A percentile compares a stretch with the other conserved stretches of the same genome.
phyloP scores from a whole-genome alignment of 2,888 invertebrate species.

The Megaustenia siamemsis region DNA sequence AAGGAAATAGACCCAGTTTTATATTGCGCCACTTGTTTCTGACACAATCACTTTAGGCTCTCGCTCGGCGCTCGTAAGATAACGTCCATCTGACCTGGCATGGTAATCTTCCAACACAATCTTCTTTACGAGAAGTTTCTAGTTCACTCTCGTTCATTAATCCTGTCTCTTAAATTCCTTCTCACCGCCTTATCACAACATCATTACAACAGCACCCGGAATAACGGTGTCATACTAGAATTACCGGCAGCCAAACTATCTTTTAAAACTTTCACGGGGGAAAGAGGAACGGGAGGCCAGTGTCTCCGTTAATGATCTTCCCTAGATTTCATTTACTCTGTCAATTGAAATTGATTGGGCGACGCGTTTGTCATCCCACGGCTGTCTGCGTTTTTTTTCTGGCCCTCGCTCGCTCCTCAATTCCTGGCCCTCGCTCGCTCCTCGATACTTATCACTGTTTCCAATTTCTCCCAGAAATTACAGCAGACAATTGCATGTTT shows the following conservation, averaged over 20 bases:
- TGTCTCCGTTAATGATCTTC: slow-evolving; percentile 47
- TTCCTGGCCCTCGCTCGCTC: slow-evolving; percentile 26
- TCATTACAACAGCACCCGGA: background rate
- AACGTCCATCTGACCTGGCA: slow-evolving; percentile 1
- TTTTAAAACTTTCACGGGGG: background rate
- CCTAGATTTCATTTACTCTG: slow-evolving; percentile 51
- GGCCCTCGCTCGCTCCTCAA: too few relatives aligned
- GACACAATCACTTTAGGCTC: background rate
- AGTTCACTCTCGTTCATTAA: background rate
- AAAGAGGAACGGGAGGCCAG: slow-evolving; percentile 16
- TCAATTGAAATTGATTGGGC: slow-evolving; percentile 51
- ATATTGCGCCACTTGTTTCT: slow-evolving; percentile 4
- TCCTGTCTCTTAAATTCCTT: slow-evolving; percentile 30
- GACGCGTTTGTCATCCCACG: slow-evolving; percentile 51
- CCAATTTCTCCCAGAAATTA: slow-evolving; percentile 52
- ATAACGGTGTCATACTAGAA: slow-evolving; percentile 9
- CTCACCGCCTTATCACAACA: background rate
- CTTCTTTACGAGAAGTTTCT: background rate
- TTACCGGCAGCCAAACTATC: background rate
- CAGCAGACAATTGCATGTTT: slow-evolving; percentile 47
- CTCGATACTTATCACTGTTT: slow-evolving; percentile 50
- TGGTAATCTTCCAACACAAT: background rate
- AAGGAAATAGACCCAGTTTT: too few relatives aligned
- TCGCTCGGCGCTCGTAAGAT: background rate
- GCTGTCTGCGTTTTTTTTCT: slow-evolving; percentile 47